Base-by-base conservation (phyloP, 2,888 invertebrate genomes). In the Cordilura impudica region DNA sequence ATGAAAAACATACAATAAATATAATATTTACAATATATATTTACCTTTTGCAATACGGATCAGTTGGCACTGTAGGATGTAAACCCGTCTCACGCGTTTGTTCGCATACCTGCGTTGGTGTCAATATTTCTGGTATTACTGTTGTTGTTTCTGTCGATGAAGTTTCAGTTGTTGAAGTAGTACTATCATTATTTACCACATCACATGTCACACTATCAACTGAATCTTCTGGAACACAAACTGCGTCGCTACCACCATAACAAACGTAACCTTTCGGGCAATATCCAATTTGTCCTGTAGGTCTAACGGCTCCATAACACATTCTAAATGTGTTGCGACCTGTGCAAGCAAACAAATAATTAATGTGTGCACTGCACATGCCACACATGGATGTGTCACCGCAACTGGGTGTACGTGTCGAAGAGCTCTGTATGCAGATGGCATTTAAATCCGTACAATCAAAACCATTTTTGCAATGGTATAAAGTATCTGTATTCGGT, bases 321-420 rank as follows among this genome's bases (percentile, higher is more conserved):
- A 88, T 86, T 43, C 84, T 86, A 12, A 88, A 88, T 23, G 83
- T 84, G 2, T 81, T 71, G 0, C 87, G 85, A 60, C 88, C 87
- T 8, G 78, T 83, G 73, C 88, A 88, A 31, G 88, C 85, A 35
- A 89, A 89, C 19, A 87, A 78, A 51, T 85, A 82, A 77, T 88
- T 86, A 0, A 81, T 78, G n/a, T 87, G 86, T 2, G 88, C 88
- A 49, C 85, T 85, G n/a, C 88, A 88, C 5, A 81, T 83, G 2
- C 88, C 87, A 66, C 88, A 88, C n/a, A 83, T 78, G 4, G 86
- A 83, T 16, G 85, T 88, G 47, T 87, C 87, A 0, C 88, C 88
- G 66, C 89, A 88, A 63, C 88, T 88, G 8, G 88, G 84, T 2
- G 82, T 83, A 2, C 84, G 83, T 18, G 71, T 71, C 4, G 73